These are phyloP conservation scores for Protonemura montana DNA, from an alignment of 2,888 invertebrate species.

Conservation along the genomic window DNA sequence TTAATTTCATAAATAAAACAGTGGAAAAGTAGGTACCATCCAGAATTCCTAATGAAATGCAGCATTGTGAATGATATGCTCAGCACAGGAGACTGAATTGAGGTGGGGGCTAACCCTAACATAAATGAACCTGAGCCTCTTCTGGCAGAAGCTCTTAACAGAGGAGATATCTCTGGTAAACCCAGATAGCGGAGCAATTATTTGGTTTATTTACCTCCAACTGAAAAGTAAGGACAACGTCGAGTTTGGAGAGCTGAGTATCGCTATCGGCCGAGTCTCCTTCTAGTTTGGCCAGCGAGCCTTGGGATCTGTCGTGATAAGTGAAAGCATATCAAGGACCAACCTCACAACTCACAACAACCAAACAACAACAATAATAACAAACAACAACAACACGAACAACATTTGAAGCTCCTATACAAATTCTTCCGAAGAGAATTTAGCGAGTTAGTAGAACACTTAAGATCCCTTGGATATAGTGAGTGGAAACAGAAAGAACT, in stretches of 20 bases:
- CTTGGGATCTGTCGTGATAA: slow-evolving; percentile 74
- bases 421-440: slow-evolving; percentile 12
- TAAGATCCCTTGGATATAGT: neutral
- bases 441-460: slow-evolving; percentile 19
- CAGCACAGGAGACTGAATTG: no score
- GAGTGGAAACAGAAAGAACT: slow-evolving; percentile 14
- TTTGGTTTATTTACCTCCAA: slow-evolving; percentile 76
- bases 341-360: slow-evolving; percentile 9
- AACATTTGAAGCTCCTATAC: slow-evolving; percentile 22
- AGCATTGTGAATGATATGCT: no score
- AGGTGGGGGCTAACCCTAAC: no score
- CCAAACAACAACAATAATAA: slow-evolving; percentile 25
- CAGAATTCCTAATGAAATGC: no score
- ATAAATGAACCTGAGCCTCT: no score
- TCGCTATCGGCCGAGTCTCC: slow-evolving; percentile 95
- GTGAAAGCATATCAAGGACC: neutral
- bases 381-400: slow-evolving; percentile 30
- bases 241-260: slow-evolving; percentile 95
- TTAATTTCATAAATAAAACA: no score
- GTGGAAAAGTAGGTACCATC: no score
- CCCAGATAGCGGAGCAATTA: slow-evolving; percentile 28
- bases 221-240: slow-evolving; percentile 96
- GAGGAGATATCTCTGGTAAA: no score
- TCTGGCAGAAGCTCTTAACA: no score
- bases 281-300: slow-evolving; percentile 91